Percentiles rank a stretch among this genome's conserved stretches.
These are phyloP conservation scores for Copidosoma floridanum DNA, from an alignment of 1,140 invertebrate species.

Conservation along the genomic window DNA sequence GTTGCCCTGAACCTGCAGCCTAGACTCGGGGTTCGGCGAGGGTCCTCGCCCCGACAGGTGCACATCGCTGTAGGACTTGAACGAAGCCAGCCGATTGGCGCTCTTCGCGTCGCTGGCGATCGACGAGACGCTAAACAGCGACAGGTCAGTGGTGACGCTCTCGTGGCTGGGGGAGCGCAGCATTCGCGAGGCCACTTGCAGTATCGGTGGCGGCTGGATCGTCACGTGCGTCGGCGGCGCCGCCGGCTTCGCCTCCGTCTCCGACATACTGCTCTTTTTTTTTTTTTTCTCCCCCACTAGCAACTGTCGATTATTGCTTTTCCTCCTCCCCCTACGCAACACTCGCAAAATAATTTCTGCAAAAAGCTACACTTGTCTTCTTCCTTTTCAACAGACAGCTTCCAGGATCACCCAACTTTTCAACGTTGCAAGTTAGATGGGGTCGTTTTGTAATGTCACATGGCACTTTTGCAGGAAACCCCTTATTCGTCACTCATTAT, in stretches of 20 bases:
- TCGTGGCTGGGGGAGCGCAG: constrained; percentile 78
- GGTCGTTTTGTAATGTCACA: no score
- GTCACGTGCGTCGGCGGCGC: constrained; percentile 34
- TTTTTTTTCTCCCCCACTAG: no score
- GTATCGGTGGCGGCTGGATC: constrained; percentile 54
- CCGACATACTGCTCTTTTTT: constrained; percentile 46
- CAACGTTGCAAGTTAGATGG: no score
- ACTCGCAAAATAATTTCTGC: no score
- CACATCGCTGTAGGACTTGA: constrained; percentile 58
- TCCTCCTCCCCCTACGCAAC: no score
- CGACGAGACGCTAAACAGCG: constrained; percentile 76
- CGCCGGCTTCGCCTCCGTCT: constrained; percentile 40
- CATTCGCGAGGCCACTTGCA: constrained; percentile 63
- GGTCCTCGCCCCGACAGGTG: constrained; percentile 61
- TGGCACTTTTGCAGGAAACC: no score
- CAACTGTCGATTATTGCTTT: no score
- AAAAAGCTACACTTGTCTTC: no score
- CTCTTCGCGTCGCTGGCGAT: constrained; percentile 65
- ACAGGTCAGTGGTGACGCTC: constrained; percentile 78
- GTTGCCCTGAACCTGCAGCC: constrained; percentile 44
- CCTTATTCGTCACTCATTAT: no score
- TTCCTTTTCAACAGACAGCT: no score
- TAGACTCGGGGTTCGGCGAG: constrained; percentile 68
- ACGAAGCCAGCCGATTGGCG: constrained; percentile 58
- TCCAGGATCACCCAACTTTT: no score